These are phyloP conservation scores for Oophaga sylvatica DNA, from an alignment of 2,797 vertebrate genomes.

Conservation along the genomic window DNA sequence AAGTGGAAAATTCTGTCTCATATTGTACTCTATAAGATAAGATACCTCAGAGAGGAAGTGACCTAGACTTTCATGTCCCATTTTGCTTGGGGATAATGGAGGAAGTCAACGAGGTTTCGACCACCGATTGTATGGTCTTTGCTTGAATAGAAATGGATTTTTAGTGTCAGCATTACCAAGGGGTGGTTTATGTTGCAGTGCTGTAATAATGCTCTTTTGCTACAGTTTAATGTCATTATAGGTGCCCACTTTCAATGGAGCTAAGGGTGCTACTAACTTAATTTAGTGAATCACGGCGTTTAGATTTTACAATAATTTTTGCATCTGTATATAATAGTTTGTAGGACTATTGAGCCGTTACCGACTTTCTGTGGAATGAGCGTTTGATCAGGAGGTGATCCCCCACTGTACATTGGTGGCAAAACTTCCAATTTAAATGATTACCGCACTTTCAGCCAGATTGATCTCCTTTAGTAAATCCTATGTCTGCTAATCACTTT, in stretches of 20 bases:
- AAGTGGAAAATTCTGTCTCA: constrained; percentile 34
- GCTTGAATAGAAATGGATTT: not conserved
- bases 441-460: too few species aligned
- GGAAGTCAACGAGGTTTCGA: constrained; percentile 48
- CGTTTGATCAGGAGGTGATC: too few species aligned
- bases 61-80: constrained; percentile 54
- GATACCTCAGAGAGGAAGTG: constrained; percentile 50
- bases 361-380: too few species aligned
- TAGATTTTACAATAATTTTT: not conserved
- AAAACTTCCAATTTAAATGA: too few species aligned
- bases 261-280: too few species aligned
- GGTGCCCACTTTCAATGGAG: not conserved
- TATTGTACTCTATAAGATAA: constrained; percentile 19
- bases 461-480: too few species aligned
- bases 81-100: constrained; percentile 48
- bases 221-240: not conserved
- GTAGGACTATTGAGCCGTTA: too few species aligned
- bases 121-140: constrained; percentile 4
- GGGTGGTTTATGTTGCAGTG: not conserved
- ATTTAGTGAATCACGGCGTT: not conserved
- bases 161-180: not conserved
- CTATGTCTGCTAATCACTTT: too few species aligned
- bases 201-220: not conserved
- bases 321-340: too few species aligned
- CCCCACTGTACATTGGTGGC: too few species aligned